Base-by-base conservation (phyloP, 2,888 invertebrate species). In the Nomada goodeniana region DNA sequence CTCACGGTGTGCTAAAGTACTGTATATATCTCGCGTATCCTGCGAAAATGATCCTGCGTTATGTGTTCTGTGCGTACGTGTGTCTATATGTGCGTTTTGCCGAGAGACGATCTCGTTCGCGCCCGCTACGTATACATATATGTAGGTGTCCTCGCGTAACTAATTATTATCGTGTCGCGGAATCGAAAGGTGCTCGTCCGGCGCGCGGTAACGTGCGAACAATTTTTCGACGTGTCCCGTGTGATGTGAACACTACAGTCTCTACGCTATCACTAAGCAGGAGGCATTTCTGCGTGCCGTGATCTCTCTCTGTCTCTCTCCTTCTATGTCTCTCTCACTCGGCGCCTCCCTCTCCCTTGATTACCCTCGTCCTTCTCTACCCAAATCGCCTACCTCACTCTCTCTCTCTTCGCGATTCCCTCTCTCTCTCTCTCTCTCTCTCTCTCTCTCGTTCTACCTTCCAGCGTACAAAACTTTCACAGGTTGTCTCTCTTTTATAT, bases 191-290 rank as follows among this genome's bases (percentile, higher is more conserved):
- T 76, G 63, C 29, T 67, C 61, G n/a, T n/a, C 23, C n/a, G 57
- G 63, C 65, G 65, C 72, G 72, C 44, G 65, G n/a, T 42, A 64
- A 72, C 53, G 65, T 65, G 55, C n/a, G 44, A 73, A 65, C 84
- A 76, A 73, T 53, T 29, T 73, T 74, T 63, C 73, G 85, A 68
- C 77, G 84, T 75, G 72, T 75, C 69, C 73, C 78, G 80, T 70
- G 80, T 80, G 91, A 92, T 90, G 91, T 87, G 91, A 90, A 91
- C 93, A 89, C 92, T 91, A 92, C 92, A 91, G 89, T 91, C 91
- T 92, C 92, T 92, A 92, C 92, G 92, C 92, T 93, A 93, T 93
- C 93, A 92, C 93, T 93, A 92, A 93, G 91, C 92, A 88, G 87
- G 89, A 84, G 86, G 89, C 83, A 88, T 90, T 82, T 89, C 90